Percentiles rank a stretch among this genome's conserved stretches.
These are phyloP conservation scores for Pygoscelis antarcticus DNA, from an alignment of 2,113 vertebrate genomes.

Conservation along the genomic window DNA sequence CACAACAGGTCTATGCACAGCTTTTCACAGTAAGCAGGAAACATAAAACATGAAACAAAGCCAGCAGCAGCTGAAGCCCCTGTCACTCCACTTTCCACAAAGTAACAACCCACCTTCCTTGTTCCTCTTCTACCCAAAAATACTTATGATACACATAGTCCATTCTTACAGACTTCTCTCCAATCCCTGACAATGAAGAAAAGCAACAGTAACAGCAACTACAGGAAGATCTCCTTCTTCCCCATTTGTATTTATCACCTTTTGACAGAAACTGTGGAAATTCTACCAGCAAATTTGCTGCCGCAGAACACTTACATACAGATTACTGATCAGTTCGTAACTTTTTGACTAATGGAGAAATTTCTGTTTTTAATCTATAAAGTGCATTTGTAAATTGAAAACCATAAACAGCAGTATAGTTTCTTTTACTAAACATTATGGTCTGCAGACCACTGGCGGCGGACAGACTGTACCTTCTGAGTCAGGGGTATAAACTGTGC, in stretches of 20 bases:
- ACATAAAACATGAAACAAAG: not conserved
- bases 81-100: not conserved
- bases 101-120: not conserved
- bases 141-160: fast-evolving
- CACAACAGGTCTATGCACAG: not conserved
- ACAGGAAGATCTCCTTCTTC: not conserved
- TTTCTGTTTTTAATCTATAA: not conserved
- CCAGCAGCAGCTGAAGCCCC: not conserved
- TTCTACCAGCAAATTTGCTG: not conserved
- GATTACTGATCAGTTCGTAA: not conserved
- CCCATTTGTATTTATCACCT: not conserved
- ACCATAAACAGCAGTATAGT: not conserved
- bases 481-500: not conserved
- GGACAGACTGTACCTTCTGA: not conserved
- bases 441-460: not conserved
- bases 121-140: not conserved
- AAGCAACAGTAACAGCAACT: not conserved
- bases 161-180: not conserved
- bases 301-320: not conserved
- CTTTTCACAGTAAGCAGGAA: not conserved
- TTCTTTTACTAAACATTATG: not conserved
- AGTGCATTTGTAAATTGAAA: not conserved
- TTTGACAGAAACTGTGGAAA: not conserved
- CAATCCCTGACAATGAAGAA: not conserved
- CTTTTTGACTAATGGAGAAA: not conserved